These are phyloP conservation scores for Nycticryphes semicollaris DNA, from an alignment of 2,113 vertebrate genomes.

Conservation along the genomic window DNA sequence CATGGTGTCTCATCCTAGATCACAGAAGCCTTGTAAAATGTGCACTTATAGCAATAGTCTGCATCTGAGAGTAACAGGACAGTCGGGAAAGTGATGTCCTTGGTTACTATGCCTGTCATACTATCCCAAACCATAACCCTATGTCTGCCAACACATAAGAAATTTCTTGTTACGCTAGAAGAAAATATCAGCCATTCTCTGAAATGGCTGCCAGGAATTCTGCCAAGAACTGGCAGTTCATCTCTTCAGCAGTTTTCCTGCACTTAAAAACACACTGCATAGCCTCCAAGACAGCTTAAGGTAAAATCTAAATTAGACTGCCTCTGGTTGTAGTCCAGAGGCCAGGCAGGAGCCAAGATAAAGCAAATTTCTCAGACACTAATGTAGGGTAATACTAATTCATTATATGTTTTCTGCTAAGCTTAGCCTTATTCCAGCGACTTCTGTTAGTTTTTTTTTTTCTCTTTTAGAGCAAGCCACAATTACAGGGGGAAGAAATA, in stretches of 20 bases:
- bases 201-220: background rate
- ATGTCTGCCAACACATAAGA: background rate
- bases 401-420: accelerated
- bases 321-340: background rate
- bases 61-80: background rate
- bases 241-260: background rate
- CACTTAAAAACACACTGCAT: background rate
- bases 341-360: background rate
- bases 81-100: background rate
- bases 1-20: background rate
- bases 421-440: background rate
- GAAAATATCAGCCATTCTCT: background rate
- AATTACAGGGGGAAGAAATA: background rate
- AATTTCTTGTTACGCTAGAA: background rate
- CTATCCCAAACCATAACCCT: background rate
- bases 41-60: background rate
- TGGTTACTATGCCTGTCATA: background rate
- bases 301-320: background rate
- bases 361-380: background rate
- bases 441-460: background rate
- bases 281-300: background rate
- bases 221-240: background rate
- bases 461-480: background rate
- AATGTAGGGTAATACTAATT: background rate
- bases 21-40: background rate